Evolutionary conservation across 2,797 vertebrate genomes (phyloP).

Genomic region (Darevskia mixta): DNA sequence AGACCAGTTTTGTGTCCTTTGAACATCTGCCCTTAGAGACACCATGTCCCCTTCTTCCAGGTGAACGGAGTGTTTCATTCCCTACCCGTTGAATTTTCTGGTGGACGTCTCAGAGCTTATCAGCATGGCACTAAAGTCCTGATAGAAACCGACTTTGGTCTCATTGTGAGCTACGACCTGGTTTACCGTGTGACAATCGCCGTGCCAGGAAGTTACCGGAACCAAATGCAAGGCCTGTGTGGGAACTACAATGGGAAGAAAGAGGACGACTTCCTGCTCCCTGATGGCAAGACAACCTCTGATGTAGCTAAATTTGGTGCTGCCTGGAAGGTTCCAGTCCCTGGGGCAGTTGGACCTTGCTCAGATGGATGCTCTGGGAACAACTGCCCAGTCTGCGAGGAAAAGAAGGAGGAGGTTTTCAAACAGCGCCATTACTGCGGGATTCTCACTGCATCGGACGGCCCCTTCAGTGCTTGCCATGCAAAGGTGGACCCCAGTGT

Average conservation of each 20-base stretch:
- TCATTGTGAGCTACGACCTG: constrained; percentile 72
- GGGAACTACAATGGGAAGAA: constrained; percentile 70
- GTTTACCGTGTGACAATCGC: constrained; percentile 65
- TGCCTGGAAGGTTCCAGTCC: constrained; percentile 68
- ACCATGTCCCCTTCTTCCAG: constrained; percentile 46
- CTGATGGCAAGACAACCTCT: constrained; percentile 13
- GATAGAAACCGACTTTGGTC: constrained; percentile 71
- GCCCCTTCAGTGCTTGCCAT: constrained; percentile 73
- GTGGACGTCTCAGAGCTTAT: constrained; percentile 54
- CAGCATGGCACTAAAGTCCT: constrained; percentile 60
- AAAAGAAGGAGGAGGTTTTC: constrained; percentile 47
- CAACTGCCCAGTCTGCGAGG: not conserved
- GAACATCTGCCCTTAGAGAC: not conserved
- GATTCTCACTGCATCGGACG: constrained; percentile 48
- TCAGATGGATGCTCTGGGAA: constrained; percentile 43
- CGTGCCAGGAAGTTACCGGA: constrained; percentile 70
- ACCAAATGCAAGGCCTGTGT: constrained; percentile 71
- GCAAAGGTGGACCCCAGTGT: constrained; percentile 55
- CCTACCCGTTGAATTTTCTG: constrained; percentile 60
- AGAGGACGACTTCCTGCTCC: constrained; percentile 71
- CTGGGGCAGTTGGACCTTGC: constrained; percentile 46
- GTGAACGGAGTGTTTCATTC: constrained; percentile 64
- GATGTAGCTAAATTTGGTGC: constrained; percentile 60
- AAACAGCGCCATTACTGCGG: constrained; percentile 67
- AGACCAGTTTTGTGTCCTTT: not conserved